phyloP scores from a whole-genome alignment of 2,113 vertebrate genomes.

The Hylia prasina region DNA sequence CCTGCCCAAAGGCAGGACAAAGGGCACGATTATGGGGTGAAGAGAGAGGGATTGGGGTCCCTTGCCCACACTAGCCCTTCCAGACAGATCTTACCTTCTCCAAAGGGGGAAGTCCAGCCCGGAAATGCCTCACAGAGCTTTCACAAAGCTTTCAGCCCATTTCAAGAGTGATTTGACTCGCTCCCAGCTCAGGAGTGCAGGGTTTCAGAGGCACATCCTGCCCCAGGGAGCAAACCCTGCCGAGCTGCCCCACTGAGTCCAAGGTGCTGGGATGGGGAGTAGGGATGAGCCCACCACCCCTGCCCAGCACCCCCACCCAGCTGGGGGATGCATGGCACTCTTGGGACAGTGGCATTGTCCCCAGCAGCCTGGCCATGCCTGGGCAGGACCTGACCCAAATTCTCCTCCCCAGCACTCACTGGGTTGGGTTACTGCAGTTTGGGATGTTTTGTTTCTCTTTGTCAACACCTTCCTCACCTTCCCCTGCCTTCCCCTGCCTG shows the following conservation, averaged over 20 bases:
- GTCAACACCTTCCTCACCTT: neutral
- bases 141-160: accelerated
- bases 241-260: accelerated
- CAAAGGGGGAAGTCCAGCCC: neutral
- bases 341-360: neutral
- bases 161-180: neutral
- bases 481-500: neutral
- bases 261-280: neutral
- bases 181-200: accelerated
- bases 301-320: too few species aligned
- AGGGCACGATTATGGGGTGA: neutral
- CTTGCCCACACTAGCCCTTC: too few species aligned
- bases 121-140: accelerated
- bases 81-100: neutral
- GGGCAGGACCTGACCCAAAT: neutral
- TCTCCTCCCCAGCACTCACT: accelerated
- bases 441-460: neutral
- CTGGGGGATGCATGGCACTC: accelerated
- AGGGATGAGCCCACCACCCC: neutral
- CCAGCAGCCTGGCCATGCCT: neutral
- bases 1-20: accelerated
- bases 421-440: neutral
- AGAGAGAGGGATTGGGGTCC: accelerated
- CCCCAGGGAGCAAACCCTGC: neutral
- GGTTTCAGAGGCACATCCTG: neutral